These are phyloP conservation scores for Thalassophryne amazonica DNA, from an alignment of 2,797 vertebrate genomes.

Conservation along the genomic window DNA sequence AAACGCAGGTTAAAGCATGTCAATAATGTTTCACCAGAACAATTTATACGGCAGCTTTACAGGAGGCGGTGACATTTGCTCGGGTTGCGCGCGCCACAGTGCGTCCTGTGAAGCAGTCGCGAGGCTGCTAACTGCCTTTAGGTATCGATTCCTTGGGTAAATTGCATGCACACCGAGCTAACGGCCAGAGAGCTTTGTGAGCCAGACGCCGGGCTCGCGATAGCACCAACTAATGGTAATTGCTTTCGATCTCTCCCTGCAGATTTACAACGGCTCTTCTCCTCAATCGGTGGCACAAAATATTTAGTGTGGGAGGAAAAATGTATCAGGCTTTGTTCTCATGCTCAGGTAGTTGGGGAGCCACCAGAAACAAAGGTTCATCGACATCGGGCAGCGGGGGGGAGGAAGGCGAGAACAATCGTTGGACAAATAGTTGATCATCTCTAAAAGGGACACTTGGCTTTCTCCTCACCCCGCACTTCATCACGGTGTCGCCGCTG, in stretches of 20 bases:
- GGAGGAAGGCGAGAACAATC: conserved; percentile 33
- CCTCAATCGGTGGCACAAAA: conserved; percentile 88
- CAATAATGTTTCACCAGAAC: conserved; percentile 96
- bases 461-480: conserved; percentile 58
- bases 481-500: conserved; percentile 59
- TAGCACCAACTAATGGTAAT: conserved; percentile 89
- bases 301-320: conserved; percentile 80
- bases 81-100: conserved; percentile 70
- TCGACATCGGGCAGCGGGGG: conserved; percentile 35
- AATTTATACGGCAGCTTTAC: conserved; percentile 85
- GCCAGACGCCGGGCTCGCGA: conserved; percentile 26
- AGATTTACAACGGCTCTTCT: conserved; percentile 83
- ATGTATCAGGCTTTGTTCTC: conserved; percentile 66
- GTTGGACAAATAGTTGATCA: conserved; percentile 68
- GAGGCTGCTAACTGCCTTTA: conserved; percentile 85
- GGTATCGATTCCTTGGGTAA: conserved; percentile 92
- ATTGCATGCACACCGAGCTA: conserved; percentile 82
- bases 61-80: conserved; percentile 88
- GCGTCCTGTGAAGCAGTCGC: conserved; percentile 80
- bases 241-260: conserved; percentile 92
- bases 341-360: conserved; percentile 10
- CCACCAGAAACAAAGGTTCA: conserved; percentile 32
- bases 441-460: conserved; percentile 66
- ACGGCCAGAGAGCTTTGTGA: conserved; percentile 26
- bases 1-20: conserved; percentile 93